phyloP scores from a whole-genome alignment of 2,113 vertebrate species.

The Odontophorus gujanensis region DNA sequence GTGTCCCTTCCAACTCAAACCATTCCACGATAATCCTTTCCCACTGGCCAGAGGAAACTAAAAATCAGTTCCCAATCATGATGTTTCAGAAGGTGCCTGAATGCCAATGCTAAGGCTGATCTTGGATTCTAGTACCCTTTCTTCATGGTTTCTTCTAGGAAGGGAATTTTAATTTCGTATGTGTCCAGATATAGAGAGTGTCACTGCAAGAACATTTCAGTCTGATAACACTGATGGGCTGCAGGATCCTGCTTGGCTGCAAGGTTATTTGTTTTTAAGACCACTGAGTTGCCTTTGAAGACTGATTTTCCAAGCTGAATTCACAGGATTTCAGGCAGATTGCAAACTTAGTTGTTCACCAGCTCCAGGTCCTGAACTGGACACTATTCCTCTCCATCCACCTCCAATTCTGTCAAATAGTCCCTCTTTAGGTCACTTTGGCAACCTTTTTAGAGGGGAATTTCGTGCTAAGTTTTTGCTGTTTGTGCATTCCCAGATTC shows the following conservation, averaged over 20 bases:
- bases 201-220: not conserved
- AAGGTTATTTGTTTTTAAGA: not conserved
- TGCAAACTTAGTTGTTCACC: not conserved
- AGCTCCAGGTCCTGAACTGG: not conserved
- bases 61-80: not conserved
- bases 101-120: not conserved
- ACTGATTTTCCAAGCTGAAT: not conserved
- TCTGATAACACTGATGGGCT: not conserved
- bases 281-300: not conserved
- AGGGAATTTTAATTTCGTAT: not conserved
- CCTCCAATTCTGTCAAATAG: fast-evolving
- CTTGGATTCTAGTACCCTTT: not conserved
- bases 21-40: not conserved
- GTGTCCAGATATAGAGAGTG: not conserved
- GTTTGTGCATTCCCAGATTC: fast-evolving
- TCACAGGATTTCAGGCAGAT: not conserved
- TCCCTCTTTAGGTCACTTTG: not conserved
- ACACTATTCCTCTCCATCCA: not conserved
- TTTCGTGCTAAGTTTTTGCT: fast-evolving
- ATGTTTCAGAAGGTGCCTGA: not conserved
- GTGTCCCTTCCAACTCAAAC: too few species aligned
- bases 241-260: not conserved
- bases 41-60: not conserved
- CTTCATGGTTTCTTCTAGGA: not conserved
- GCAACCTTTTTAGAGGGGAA: not conserved